Evolutionary conservation across 2,113 vertebrate species (phyloP).

Genomic region (Xenus cinereus): DNA sequence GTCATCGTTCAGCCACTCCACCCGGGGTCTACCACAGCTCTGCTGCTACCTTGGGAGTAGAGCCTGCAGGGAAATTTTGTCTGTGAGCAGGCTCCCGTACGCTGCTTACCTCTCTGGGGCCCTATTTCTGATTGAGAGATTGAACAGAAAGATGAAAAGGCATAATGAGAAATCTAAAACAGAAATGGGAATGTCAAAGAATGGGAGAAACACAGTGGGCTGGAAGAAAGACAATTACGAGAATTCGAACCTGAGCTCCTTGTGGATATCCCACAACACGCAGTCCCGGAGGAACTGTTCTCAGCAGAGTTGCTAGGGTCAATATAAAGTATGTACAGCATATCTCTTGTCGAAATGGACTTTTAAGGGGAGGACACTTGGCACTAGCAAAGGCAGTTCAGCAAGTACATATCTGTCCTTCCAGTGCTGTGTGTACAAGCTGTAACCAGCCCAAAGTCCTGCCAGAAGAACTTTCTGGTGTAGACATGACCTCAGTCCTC

Average conservation of each 20-base stretch:
- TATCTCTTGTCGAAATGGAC: not conserved
- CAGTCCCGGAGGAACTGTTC: not conserved
- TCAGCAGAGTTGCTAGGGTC: not conserved
- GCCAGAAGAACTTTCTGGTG: constrained; percentile 6
- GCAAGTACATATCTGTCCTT: not conserved
- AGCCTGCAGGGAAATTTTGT: not conserved
- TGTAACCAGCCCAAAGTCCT: not conserved
- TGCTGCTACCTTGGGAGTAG: not conserved
- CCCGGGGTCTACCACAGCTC: not conserved
- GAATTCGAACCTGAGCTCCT: not conserved
- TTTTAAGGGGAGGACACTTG: not conserved
- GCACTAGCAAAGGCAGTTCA: not conserved
- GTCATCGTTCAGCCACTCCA: not conserved
- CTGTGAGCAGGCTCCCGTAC: not conserved
- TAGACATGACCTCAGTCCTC: constrained; percentile 50
- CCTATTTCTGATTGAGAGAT: not conserved
- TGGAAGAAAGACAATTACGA: not conserved
- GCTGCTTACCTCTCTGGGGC: not conserved
- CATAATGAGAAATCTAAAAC: not conserved
- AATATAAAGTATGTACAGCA: not conserved
- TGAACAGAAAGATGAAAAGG: not conserved
- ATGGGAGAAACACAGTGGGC: not conserved
- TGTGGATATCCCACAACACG: not conserved
- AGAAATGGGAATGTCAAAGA: not conserved
- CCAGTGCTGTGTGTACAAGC: not conserved